Evolutionary conservation across 2,797 vertebrate genomes (phyloP), one percentile per base, ranked within the genome.

Genomic region (Phylloscopus collybita): DNA sequence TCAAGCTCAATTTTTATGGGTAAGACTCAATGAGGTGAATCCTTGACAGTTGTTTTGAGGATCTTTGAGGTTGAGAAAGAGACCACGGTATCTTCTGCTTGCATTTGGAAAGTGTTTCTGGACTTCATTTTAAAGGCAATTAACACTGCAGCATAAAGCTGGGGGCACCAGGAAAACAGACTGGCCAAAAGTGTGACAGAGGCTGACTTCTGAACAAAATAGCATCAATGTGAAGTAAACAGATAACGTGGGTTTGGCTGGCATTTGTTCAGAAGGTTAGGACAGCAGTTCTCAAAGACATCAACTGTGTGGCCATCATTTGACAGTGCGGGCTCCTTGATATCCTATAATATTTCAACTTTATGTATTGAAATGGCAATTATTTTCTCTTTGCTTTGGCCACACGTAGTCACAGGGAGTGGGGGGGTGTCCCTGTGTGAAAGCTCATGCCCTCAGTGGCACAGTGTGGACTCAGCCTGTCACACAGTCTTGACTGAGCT

Each of bases 361-460:
- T 18, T 42, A 40, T 1, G 0, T 53, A 6, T 40, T 74, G 57
- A 91, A 89, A 60, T 74, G 6, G 9, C 56, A 66, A 2, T 82
- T 59, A 42, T 26, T 76, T 87, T 74, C 22, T 73, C 8, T 78
- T 90, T 76, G 32, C n/a, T 80, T 26, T 91, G 69, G 32, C 50
- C 53, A 4, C 22, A 4, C 0, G 1, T 23, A 53, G 26, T 53
- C 62, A 40, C 8, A 2, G 40, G 10, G 9, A 2, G 4, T 40
- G 18, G 3, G 25, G 5, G 4, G 5, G 3, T 18, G 62, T 61
- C 34, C 34, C 10, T 51, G 1, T 56, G 3, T n/a, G 57, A 57
- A 53, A 50, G 62, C 47, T 86, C 0, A 1, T 82, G 69, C 38
- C 44, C 38, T 86, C 64, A 50, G 56, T 36, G 32, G 27, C 10